Conservation (phyloP, 2,888 invertebrate genomes). For the Villa cingulata region DNA sequence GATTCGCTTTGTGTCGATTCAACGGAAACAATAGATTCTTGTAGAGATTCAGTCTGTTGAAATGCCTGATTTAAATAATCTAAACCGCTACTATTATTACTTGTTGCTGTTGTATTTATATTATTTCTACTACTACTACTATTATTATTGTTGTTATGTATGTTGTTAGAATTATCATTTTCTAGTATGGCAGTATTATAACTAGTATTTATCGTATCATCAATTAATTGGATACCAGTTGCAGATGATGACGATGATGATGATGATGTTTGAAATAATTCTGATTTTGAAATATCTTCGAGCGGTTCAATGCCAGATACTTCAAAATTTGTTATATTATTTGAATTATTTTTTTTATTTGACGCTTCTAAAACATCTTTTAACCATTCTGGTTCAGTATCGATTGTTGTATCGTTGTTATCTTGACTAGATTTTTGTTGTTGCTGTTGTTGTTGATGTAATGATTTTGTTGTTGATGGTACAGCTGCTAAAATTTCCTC, state of each 20-base stretch:
- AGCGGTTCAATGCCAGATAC: constrained; percentile 7
- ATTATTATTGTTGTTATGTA: too few relatives aligned
- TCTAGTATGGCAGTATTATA: constrained; percentile 12
- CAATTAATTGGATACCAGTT: constrained; percentile 31
- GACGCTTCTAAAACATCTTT: constrained; percentile 46
- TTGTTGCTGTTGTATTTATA: too few relatives aligned
- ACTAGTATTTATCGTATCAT: constrained; percentile 16
- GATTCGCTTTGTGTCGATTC: constrained; percentile 31
- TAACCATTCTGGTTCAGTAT: constrained; percentile 39
- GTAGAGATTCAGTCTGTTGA: constrained; percentile 25
- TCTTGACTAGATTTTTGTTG: constrained; percentile 12
- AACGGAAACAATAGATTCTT: constrained; percentile 33
- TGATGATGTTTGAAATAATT: too few relatives aligned
- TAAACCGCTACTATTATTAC: not conserved
- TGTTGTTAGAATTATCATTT: too few relatives aligned
- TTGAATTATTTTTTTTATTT: constrained; percentile 31
- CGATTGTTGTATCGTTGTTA: too few relatives aligned
- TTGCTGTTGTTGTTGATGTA: constrained; percentile 32
- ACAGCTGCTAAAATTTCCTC: constrained; percentile 60
- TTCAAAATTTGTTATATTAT: constrained; percentile 20
- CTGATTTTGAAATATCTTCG: constrained; percentile 15
- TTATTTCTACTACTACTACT: too few relatives aligned
- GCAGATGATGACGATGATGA: constrained; percentile 25
- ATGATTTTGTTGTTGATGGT: constrained; percentile 37
- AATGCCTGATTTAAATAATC: constrained; percentile 14